Conservation (phyloP, 2,113 vertebrate genomes). For the Chaetops frenatus region DNA sequence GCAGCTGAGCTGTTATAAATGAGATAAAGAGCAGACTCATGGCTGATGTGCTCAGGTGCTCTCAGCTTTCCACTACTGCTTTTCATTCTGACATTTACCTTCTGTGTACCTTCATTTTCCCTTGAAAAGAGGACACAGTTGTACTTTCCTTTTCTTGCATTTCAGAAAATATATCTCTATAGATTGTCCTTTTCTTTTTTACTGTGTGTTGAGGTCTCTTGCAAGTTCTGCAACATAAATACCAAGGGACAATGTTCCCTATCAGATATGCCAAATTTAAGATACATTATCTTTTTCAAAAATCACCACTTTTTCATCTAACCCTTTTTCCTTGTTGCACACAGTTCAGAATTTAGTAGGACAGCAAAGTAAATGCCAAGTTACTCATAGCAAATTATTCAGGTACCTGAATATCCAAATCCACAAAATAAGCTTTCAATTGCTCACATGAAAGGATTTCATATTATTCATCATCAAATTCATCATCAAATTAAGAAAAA, state of each 20-base stretch:
- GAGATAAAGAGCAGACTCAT: not conserved
- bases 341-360: not conserved
- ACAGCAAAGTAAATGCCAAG: not conserved
- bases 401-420: not conserved
- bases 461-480: not conserved
- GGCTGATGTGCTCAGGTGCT: not conserved
- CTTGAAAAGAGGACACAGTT: not conserved
- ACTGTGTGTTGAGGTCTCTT: not conserved
- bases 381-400: not conserved
- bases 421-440: not conserved
- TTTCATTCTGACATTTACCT: not conserved
- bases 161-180: not conserved
- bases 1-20: not conserved
- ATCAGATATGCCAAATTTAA: not conserved
- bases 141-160: not conserved
- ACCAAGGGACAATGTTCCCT: not conserved
- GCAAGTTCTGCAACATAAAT: not conserved
- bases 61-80: not conserved
- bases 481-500: not conserved
- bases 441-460: not conserved
- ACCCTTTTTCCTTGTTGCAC: not conserved
- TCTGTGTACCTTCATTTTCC: accelerated
- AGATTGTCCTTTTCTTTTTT: not conserved
- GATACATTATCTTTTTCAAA: not conserved
- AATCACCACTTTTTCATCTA: not conserved